Conservation (phyloP, 2,888 invertebrate species). For the Caenorhabditis angaria region DNA sequence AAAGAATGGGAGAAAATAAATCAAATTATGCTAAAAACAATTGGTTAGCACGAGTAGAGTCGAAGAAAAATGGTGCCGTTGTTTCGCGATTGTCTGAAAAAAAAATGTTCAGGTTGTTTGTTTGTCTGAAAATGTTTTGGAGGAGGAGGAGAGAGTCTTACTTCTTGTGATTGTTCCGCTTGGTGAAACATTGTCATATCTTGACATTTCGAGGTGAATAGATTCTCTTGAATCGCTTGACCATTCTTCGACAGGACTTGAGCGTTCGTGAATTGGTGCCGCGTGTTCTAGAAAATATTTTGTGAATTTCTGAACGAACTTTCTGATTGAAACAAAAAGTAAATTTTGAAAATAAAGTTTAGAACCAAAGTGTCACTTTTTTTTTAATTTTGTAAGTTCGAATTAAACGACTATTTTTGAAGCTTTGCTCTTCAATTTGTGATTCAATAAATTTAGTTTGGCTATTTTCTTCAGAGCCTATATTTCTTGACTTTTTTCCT, state of each 20-base stretch:
- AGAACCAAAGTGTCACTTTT: no score
- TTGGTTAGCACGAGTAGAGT: slow-evolving; percentile 32
- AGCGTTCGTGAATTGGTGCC: slow-evolving; percentile 49
- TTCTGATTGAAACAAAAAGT: not conserved
- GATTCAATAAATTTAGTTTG: no score
- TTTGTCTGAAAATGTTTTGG: not conserved
- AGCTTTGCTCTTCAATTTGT: no score
- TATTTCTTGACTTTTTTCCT: no score
- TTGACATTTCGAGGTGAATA: slow-evolving; percentile 62
- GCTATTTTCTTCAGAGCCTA: no score
- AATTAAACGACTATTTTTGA: no score
- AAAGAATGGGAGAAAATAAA: not conserved
- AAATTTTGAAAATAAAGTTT: not conserved
- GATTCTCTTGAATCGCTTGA: slow-evolving; percentile 56
- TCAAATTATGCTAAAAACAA: slow-evolving; percentile 27
- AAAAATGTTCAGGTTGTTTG: not conserved
- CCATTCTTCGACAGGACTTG: slow-evolving; percentile 60
- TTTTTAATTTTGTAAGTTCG: no score
- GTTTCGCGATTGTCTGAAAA: slow-evolving; percentile 38
- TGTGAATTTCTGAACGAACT: not conserved
- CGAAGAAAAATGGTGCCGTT: slow-evolving; percentile 31
- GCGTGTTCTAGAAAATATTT: slow-evolving; percentile 27
- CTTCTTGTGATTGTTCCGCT: slow-evolving; percentile 47
- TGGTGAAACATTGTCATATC: slow-evolving; percentile 67
- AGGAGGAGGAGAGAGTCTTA: slow-evolving; percentile 3